phyloP scores from a whole-genome alignment of 2,888 invertebrate genomes.

The Apocheima hispidaria region DNA sequence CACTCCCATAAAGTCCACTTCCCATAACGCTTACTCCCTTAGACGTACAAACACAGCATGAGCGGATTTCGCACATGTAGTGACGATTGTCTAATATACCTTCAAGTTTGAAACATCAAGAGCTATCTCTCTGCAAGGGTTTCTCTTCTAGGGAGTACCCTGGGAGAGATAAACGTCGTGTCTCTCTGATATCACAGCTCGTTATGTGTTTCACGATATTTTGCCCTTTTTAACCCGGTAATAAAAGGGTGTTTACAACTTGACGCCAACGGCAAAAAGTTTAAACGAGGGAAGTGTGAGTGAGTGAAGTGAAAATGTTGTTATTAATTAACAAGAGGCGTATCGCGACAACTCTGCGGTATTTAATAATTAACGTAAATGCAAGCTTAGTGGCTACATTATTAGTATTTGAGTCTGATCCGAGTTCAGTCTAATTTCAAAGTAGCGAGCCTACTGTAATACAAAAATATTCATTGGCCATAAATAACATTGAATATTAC shows the following conservation, averaged over 20 bases:
- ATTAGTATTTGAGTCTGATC: no score
- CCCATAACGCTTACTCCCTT: no score
- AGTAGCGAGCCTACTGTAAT: no score
- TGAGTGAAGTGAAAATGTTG: neutral
- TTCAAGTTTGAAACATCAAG: neutral
- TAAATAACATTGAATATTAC: no score
- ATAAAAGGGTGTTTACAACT: constrained; percentile 5
- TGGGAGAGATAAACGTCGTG: constrained; percentile 13
- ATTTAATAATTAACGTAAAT: neutral
- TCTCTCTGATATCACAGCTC: constrained; percentile 14
- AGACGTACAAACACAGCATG: no score
- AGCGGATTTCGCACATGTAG: no score
- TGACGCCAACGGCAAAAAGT: neutral
- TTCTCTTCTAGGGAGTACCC: neutral
- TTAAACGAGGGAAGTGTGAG: neutral
- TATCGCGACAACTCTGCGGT: neutral
- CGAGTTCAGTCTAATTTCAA: no score
- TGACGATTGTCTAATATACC: no score
- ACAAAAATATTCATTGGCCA: no score
- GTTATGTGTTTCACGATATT: constrained; percentile 17
- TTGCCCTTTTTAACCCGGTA: constrained; percentile 7
- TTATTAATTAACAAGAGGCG: neutral
- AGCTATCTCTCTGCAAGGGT: neutral
- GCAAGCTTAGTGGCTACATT: no score
- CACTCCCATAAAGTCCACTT: no score